Evolutionary conservation across 2,113 vertebrate species (phyloP).

Genomic region (Ornithorhynchus anatinus): DNA sequence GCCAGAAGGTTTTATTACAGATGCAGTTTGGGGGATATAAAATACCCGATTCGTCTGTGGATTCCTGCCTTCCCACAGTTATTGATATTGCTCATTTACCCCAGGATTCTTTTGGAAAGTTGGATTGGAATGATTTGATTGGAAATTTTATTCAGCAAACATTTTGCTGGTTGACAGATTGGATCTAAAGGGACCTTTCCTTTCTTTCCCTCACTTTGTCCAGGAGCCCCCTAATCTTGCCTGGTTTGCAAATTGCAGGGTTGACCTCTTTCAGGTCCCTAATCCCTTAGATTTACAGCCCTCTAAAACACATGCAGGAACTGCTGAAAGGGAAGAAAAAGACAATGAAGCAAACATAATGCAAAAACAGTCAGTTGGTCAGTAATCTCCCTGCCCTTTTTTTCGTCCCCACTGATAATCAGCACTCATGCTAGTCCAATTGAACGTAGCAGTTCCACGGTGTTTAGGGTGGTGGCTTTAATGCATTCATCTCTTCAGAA

Average conservation of each 20-base stretch:
- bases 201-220: not conserved
- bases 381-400: too few relatives aligned
- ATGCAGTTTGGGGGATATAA: too few relatives aligned
- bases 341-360: not conserved
- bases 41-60: too few relatives aligned
- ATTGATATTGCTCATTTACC: too few relatives aligned
- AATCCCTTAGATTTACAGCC: not conserved
- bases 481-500: too few relatives aligned
- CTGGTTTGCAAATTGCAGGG: not conserved
- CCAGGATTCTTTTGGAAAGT: too few relatives aligned
- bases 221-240: too few relatives aligned
- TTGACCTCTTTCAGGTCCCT: not conserved
- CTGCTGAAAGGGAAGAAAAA: not conserved
- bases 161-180: conserved; percentile 29
- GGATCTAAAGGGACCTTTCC: conserved; percentile 33
- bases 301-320: not conserved
- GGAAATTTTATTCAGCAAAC: too few relatives aligned
- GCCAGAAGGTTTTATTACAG: too few relatives aligned
- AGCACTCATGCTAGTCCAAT: not conserved
- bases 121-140: too few relatives aligned
- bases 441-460: not conserved
- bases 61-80: too few relatives aligned
- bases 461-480: not conserved
- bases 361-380: not conserved
- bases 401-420: not conserved